These are phyloP conservation scores for Drosophila kohkoa DNA, from an alignment of 1,140 invertebrate genomes.

Conservation along the genomic window DNA sequence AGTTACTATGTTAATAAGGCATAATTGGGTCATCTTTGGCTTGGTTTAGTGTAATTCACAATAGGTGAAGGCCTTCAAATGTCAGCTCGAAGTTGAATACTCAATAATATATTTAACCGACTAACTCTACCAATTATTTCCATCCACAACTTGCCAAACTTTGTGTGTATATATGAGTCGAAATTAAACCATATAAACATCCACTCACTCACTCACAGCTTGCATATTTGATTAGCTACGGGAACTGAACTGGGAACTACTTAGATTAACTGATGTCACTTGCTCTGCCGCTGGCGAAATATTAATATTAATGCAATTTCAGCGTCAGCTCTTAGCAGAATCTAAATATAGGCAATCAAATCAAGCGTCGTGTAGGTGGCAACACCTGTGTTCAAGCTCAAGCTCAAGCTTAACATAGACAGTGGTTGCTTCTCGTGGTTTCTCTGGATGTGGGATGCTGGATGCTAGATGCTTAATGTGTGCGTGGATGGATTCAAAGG, in stretches of 20 bases:
- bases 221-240: constrained; percentile 66
- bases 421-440: not conserved
- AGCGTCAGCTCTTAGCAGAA: constrained; percentile 29
- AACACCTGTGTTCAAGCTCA: constrained; percentile 54
- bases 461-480: not conserved
- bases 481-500: constrained; percentile 31
- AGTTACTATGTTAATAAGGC: not conserved
- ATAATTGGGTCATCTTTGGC: constrained; percentile 2
- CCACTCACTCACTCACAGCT: not conserved
- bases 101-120: not conserved
- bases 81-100: not conserved
- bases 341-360: constrained; percentile 62
- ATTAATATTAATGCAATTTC: constrained; percentile 74
- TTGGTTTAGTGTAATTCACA: not conserved
- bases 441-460: not conserved
- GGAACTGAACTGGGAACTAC: constrained; percentile 44
- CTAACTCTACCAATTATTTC: not conserved
- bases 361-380: constrained; percentile 54
- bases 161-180: not conserved
- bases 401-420: not conserved
- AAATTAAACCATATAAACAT: constrained; percentile 15
- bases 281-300: constrained; percentile 53
- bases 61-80: not conserved
- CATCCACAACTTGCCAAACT: not conserved
- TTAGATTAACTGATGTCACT: constrained; percentile 71